These are phyloP conservation scores for Calcarius lapponicus DNA, from an alignment of 2,797 vertebrate genomes.

Conservation along the genomic window DNA sequence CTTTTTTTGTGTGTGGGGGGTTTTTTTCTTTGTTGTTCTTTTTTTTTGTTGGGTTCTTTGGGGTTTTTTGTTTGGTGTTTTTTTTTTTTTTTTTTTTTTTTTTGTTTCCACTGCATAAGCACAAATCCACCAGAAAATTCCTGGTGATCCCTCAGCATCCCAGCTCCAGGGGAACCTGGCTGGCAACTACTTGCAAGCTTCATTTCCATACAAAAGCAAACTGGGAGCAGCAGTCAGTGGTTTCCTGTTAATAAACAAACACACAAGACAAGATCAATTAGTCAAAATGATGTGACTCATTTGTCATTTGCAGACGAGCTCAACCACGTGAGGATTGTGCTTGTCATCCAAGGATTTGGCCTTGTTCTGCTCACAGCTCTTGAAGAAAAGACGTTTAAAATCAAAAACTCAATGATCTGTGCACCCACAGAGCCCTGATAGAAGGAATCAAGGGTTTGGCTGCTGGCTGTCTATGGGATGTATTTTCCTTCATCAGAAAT, in stretches of 20 bases:
- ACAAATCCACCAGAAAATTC: not conserved
- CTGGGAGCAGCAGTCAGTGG: not conserved
- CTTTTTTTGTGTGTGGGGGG: too few species aligned
- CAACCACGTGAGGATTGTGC: not conserved
- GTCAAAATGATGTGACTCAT: slow-evolving; percentile 46
- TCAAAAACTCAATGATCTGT: not conserved
- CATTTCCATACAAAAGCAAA: not conserved
- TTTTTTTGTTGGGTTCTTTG: too few species aligned
- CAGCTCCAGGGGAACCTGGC: not conserved
- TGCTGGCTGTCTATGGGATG: not conserved
- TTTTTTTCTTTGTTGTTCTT: too few species aligned
- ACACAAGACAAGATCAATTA: slow-evolving; percentile 46
- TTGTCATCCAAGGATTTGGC: not conserved
- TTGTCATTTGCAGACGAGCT: slow-evolving; percentile 5
- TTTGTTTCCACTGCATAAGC: not conserved
- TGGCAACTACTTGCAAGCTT: not conserved
- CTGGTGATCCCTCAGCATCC: not conserved
- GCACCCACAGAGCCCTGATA: not conserved
- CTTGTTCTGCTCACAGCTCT: slow-evolving; percentile 26
- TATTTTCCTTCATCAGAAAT: slow-evolving; percentile 22
- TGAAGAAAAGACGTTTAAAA: not conserved
- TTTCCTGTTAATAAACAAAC: slow-evolving; percentile 54
- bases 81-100: too few species aligned
- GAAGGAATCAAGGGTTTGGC: not conserved
- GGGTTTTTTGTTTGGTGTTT: too few species aligned